Percentiles rank a stretch among this genome's conserved stretches.
phyloP scores from a whole-genome alignment of 2,797 vertebrate species.

The Gymnodraco acuticeps region DNA sequence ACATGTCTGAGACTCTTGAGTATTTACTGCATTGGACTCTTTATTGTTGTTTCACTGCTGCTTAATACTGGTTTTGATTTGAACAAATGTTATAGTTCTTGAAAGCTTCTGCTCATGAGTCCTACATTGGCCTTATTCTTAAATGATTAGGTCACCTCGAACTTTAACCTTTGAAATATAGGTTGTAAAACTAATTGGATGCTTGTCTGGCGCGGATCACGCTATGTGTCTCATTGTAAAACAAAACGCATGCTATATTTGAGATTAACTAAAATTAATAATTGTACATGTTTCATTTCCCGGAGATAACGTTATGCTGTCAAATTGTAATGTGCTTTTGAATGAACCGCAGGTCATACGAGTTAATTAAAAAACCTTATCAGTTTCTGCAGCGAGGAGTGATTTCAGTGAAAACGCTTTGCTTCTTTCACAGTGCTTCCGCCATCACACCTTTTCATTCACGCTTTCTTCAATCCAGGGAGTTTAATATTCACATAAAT shows the following conservation, averaged over 20 bases:
- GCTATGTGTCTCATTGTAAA: not conserved
- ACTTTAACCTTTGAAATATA: constrained; percentile 22
- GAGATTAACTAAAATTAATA: constrained; percentile 12
- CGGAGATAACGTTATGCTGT: constrained; percentile 10
- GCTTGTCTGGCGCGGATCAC: constrained; percentile 8
- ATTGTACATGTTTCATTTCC: constrained; percentile 13
- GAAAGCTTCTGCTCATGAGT: not conserved
- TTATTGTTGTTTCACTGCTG: constrained; percentile 6
- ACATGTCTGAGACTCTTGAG: not conserved
- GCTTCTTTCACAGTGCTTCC: constrained; percentile 3
- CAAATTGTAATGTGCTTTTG: constrained; percentile 25
- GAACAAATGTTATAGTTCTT: not conserved
- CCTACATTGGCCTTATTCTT: not conserved
- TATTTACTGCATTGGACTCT: constrained; percentile 1
- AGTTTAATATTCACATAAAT: constrained; percentile 14
- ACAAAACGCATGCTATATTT: not conserved
- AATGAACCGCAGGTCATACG: constrained; percentile 30
- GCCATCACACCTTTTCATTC: constrained; percentile 1
- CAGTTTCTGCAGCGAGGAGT: constrained; percentile 24
- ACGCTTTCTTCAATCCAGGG: constrained; percentile 22
- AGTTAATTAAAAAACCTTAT: constrained; percentile 61
- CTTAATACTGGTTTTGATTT: not conserved
- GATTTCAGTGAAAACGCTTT: constrained; percentile 8
- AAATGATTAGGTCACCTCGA: constrained; percentile 1
- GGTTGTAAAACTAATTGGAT: not conserved